These are phyloP conservation scores for Pelosia muscerda DNA, from an alignment of 2,888 invertebrate genomes.

Conservation along the genomic window DNA sequence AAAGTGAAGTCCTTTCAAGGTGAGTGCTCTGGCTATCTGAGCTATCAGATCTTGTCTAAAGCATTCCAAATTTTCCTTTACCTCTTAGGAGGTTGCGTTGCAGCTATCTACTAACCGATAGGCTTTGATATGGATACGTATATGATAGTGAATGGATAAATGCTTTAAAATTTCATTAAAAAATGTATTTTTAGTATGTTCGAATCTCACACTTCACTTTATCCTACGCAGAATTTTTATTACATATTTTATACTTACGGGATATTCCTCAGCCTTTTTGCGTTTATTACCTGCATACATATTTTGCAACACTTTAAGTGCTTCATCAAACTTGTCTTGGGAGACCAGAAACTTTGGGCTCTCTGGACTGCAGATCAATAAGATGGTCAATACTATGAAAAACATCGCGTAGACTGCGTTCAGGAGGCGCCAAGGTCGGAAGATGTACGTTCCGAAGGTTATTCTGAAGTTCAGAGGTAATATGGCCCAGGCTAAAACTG, in stretches of 20 bases:
- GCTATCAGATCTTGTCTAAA: too few relatives aligned
- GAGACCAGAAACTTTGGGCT: constrained; percentile 92
- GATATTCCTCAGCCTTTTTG: constrained; percentile 76
- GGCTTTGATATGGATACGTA: too few relatives aligned
- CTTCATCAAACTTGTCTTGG: constrained; percentile 87
- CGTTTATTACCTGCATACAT: constrained; percentile 86
- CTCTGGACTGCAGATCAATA: constrained; percentile 89
- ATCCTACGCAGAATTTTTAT: too few relatives aligned
- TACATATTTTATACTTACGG: constrained; percentile 67
- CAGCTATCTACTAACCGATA: too few relatives aligned
- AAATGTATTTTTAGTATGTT: too few relatives aligned
- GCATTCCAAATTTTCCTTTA: too few relatives aligned
- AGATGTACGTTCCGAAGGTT: constrained; percentile 81
- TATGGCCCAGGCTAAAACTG: constrained; percentile 89
- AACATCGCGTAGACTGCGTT: constrained; percentile 88
- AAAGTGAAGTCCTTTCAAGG: too few relatives aligned
- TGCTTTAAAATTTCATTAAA: too few relatives aligned
- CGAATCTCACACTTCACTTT: too few relatives aligned
- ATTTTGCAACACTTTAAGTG: constrained; percentile 86
- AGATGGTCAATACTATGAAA: constrained; percentile 85
- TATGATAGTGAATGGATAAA: too few relatives aligned
- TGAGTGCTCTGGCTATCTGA: too few relatives aligned
- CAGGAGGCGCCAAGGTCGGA: constrained; percentile 92
- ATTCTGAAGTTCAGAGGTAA: constrained; percentile 86
- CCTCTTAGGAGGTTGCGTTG: too few relatives aligned